Conservation (phyloP, 2,888 invertebrate genomes). For the Xylota sylvarum region DNA sequence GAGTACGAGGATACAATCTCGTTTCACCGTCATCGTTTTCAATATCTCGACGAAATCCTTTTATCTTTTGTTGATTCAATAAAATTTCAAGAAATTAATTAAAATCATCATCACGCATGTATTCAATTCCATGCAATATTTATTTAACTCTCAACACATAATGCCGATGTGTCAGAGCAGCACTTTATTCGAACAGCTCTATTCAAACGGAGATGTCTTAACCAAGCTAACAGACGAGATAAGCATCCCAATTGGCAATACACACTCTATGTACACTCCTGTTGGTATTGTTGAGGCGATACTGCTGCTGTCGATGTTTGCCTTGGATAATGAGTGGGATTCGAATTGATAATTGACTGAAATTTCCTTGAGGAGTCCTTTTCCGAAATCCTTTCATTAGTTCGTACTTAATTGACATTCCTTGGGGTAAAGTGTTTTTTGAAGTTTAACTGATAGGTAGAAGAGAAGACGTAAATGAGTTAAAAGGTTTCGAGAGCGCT, state of each 20-base stretch:
- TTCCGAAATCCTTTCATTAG: neutral
- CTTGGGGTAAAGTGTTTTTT: neutral
- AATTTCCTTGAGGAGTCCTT: neutral
- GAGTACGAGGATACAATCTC: too few species aligned
- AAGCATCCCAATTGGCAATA: conserved; percentile 20
- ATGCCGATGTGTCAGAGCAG: neutral
- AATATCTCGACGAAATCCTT: neutral
- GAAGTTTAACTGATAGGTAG: neutral
- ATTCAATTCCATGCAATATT: conserved; percentile 5
- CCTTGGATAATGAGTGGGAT: neutral
- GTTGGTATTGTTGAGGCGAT: conserved; percentile 14
- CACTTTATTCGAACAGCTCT: conserved; percentile 6
- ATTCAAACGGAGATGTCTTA: neutral
- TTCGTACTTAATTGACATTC: neutral
- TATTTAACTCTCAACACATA: neutral
- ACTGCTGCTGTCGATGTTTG: neutral
- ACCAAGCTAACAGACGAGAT: neutral
- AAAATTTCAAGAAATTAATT: conserved; percentile 44
- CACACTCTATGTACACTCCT: neutral
- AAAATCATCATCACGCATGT: conserved; percentile 43
- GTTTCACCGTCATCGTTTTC: neutral
- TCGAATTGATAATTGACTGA: conserved; percentile 15
- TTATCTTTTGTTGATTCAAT: conserved; percentile 37
- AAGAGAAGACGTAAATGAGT: neutral
- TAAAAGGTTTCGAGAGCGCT: neutral